Base-by-base conservation (phyloP, 2,888 invertebrate species). In the Salpingus planirostris region DNA sequence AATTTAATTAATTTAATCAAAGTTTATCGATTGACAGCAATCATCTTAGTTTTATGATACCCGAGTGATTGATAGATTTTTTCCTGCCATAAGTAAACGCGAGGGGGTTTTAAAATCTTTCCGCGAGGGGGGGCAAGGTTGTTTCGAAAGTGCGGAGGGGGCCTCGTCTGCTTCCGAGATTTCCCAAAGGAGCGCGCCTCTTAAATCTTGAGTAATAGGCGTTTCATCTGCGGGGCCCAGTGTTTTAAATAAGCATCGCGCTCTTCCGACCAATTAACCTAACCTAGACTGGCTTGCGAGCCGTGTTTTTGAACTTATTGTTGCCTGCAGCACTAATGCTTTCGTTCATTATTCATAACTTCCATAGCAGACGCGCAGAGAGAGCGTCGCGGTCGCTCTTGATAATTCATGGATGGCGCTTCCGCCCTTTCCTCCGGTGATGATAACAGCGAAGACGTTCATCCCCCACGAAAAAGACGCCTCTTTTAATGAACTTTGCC, bases 221-320 rank as follows among this genome's bases (percentile, higher is more conserved):
- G 33, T 36, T 40, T 40, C 36, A 40, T 40, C 40, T 40, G 36
- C 36, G 33, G 28, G 40, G 30, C 40, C n/a, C 32, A 36, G 33
- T 34, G 39, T 44, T 46, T 43, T 38, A 44, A 43, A 47, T 38
- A 42, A 36, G 34, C 41, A 30, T 41, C 37, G 40, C 42, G 35
- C 41, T 38, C 40, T 47, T 43, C 44, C 47, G 35, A 41, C 42
- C 45, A 42, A 47, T 47, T 47, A 45, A 36, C 31, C 35, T 33
- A 34, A 35, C 22, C 36, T 27, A 33, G 32, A 29, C 28, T 18
- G 18, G 21, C 25, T 22, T 22, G 21, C 28, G 29, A 28, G 27
- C 33, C 26, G 29, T 18, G 26, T 23, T 29, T 23, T 15, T 8
- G 21, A 30, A 26, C 30, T 8, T 24, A 30, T 35, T 31, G 24